Evolutionary conservation across 35 echinoderm and acorn worm species (phyloP).

Genomic region (Ptychodera flava): DNA sequence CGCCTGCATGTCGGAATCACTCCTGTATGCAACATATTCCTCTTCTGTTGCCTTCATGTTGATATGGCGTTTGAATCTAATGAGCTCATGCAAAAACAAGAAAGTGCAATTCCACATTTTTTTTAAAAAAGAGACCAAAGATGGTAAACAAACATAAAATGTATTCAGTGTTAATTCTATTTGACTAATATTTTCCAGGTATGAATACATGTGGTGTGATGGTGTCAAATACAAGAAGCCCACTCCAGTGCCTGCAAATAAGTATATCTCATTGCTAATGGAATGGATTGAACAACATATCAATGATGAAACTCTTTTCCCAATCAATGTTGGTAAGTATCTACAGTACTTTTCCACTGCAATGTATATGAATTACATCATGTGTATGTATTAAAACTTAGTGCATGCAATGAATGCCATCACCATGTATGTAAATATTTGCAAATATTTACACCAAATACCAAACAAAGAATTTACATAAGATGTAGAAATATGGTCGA

Average conservation of each 20-base stretch:
- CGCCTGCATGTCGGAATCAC: no score
- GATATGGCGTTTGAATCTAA: no score
- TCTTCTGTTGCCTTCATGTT: no score
- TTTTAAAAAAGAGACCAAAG: no score
- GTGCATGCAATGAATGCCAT: not conserved
- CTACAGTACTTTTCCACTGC: not conserved
- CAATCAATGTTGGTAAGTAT: constrained; percentile 69
- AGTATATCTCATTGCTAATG: constrained; percentile 87
- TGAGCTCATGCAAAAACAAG: no score
- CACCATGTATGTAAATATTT: not conserved
- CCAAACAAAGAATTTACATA: not conserved
- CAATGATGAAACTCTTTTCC: constrained; percentile 91
- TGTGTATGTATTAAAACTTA: not conserved
- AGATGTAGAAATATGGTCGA: no score
- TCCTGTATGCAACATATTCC: no score
- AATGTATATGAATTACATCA: not conserved
- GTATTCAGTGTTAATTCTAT: no score
- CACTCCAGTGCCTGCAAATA: constrained; percentile 70
- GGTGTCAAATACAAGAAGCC: constrained; percentile 97
- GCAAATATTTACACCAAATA: not conserved
- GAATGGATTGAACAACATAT: constrained; percentile 95
- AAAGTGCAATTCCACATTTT: no score
- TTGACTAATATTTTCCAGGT: constrained; percentile 28
- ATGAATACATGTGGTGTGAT: constrained; percentile 99
- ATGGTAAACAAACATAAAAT: no score